Percentiles rank a stretch among this genome's conserved stretches.
Evolutionary conservation across 2,113 vertebrate genomes (phyloP).

Genomic region (Protobothrops flavoviridis): DNA sequence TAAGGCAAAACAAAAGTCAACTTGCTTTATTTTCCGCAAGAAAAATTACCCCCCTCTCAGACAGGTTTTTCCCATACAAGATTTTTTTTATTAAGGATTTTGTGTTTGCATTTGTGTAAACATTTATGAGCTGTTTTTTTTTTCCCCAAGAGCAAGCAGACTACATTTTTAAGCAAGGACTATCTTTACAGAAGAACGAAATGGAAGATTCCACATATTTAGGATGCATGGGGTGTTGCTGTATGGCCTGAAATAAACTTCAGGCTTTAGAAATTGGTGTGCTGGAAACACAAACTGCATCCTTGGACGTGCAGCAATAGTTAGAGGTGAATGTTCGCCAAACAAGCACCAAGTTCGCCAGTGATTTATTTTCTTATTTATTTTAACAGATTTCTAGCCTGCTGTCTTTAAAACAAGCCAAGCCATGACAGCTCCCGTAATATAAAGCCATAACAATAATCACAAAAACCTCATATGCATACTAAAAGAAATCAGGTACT

Average conservation of each 20-base stretch:
- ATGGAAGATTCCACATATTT: conserved; percentile 16
- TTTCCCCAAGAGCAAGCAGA: fast-evolving
- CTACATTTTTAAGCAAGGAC: neutral
- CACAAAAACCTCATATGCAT: neutral
- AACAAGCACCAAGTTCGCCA: neutral
- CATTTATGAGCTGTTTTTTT: neutral
- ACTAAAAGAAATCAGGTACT: neutral
- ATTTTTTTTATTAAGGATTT: neutral
- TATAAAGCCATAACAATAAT: neutral
- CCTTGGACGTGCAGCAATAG: neutral
- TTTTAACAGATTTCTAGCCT: neutral
- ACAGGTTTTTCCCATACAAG: neutral
- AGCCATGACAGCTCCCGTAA: neutral
- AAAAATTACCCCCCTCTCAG: neutral
- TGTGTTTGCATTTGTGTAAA: neutral
- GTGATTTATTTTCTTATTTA: neutral
- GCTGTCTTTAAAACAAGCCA: neutral
- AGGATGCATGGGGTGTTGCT: neutral
- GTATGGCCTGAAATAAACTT: conserved; percentile 12
- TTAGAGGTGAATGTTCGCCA: neutral
- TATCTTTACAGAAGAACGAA: neutral
- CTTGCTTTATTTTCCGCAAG: neutral
- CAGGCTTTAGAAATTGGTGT: neutral
- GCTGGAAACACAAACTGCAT: neutral
- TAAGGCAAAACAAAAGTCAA: neutral